A percentile compares a stretch with the other conserved stretches of the same genome.
phyloP scores from a whole-genome alignment of 2,113 vertebrate genomes.

The Talpa occidentalis region DNA sequence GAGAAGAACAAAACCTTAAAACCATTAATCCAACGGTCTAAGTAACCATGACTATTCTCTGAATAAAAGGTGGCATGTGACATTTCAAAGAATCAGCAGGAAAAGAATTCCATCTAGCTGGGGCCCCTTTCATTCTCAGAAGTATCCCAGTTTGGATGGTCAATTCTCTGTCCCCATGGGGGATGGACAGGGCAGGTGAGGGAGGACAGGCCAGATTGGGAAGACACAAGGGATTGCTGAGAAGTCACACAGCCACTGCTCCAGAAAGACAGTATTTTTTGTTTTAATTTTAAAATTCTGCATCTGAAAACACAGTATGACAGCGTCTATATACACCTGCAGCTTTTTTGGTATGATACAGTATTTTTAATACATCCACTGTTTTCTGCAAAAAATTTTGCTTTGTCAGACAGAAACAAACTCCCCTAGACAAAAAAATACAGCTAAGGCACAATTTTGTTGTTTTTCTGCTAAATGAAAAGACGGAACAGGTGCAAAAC shows the following conservation, averaged over 20 bases:
- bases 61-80: background rate
- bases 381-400: constrained; percentile 88
- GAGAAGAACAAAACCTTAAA: background rate
- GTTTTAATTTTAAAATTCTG: constrained; percentile 95
- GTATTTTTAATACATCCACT: constrained; percentile 90
- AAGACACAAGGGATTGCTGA: background rate
- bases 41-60: background rate
- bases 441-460: constrained; percentile 97
- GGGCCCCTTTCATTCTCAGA: background rate
- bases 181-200: background rate
- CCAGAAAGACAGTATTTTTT: constrained; percentile 80
- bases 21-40: background rate
- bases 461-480: constrained; percentile 84
- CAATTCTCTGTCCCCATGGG: too few relatives aligned
- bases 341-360: constrained; percentile 95
- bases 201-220: background rate
- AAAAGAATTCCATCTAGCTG: background rate
- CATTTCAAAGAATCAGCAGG: background rate
- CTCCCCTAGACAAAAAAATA: constrained; percentile 88
- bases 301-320: constrained; percentile 94
- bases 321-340: constrained; percentile 94
- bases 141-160: background rate
- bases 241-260: background rate
- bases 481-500: constrained; percentile 89
- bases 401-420: constrained; percentile 90